Evolutionary conservation across 1,140 invertebrate species (phyloP).

Genomic region (Andrena cerasifolii): DNA sequence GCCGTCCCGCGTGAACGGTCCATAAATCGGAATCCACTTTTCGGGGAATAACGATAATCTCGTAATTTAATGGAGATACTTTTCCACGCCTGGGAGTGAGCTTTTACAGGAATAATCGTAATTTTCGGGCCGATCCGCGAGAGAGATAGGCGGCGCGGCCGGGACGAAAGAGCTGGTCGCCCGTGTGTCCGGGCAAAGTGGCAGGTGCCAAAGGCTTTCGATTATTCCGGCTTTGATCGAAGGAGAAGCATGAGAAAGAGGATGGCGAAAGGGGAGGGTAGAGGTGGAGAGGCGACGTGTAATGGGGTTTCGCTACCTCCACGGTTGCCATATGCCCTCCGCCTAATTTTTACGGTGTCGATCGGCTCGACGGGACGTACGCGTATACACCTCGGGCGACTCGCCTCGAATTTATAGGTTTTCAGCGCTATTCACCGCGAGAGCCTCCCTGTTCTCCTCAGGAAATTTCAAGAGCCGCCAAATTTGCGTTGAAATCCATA

Average conservation of each 20-base stretch:
- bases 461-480: slow-evolving; percentile 48
- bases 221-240: slow-evolving; percentile 70
- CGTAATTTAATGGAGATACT: slow-evolving; percentile 16
- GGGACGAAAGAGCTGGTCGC: background rate
- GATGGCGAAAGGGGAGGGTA: background rate
- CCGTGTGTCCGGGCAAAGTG: slow-evolving; percentile 48
- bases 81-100: slow-evolving; percentile 5
- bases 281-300: slow-evolving; percentile 45
- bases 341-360: slow-evolving; percentile 70
- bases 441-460: background rate
- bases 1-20: background rate
- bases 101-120: slow-evolving; percentile 28
- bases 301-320: slow-evolving; percentile 68
- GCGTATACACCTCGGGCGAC: slow-evolving; percentile 60
- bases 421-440: slow-evolving; percentile 53
- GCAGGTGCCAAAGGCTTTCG: slow-evolving; percentile 71
- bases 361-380: slow-evolving; percentile 39
- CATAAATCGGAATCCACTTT: background rate
- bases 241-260: slow-evolving; percentile 14
- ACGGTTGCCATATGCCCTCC: slow-evolving; percentile 70
- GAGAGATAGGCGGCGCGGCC: background rate
- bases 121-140: slow-evolving; percentile 24
- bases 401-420: slow-evolving; percentile 62
- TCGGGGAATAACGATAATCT: slow-evolving; percentile 12
- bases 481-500: slow-evolving; percentile 54